These are phyloP conservation scores for Agapornis canus DNA, from an alignment of 2,797 vertebrate genomes.

Conservation along the genomic window DNA sequence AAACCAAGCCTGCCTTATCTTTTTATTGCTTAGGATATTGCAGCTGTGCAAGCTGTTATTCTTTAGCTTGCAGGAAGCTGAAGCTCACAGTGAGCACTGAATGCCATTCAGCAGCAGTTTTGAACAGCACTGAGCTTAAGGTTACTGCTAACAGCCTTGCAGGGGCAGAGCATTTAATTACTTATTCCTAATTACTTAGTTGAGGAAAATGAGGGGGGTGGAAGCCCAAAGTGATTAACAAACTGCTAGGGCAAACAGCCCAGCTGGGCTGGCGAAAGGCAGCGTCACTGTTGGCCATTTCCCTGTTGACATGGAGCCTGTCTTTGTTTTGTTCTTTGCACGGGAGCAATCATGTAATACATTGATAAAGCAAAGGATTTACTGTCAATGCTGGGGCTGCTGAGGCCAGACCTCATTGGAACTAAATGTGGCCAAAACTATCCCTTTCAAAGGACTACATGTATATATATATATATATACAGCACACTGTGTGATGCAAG, in stretches of 20 bases:
- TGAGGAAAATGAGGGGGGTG: neutral
- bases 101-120: neutral
- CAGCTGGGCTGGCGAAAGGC: neutral
- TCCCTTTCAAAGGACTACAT: neutral
- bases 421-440: neutral
- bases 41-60: neutral
- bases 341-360: neutral
- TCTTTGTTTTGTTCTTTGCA: conserved; percentile 4
- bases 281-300: rapidly evolving
- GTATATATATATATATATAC: neutral
- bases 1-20: neutral
- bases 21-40: neutral
- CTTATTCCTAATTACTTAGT: neutral
- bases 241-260: neutral
- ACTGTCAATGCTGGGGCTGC: neutral
- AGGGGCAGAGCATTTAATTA: neutral
- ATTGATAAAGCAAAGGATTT: conserved; percentile 12
- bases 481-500: neutral
- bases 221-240: neutral
- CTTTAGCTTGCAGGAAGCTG: neutral
- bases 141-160: neutral
- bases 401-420: neutral
- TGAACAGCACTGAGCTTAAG: neutral
- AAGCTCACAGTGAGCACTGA: neutral
- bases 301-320: neutral